A percentile compares a stretch with the other conserved stretches of the same genome.
Evolutionary conservation across 2,888 invertebrate genomes (phyloP).

Genomic region (Odontomyia ornata): DNA sequence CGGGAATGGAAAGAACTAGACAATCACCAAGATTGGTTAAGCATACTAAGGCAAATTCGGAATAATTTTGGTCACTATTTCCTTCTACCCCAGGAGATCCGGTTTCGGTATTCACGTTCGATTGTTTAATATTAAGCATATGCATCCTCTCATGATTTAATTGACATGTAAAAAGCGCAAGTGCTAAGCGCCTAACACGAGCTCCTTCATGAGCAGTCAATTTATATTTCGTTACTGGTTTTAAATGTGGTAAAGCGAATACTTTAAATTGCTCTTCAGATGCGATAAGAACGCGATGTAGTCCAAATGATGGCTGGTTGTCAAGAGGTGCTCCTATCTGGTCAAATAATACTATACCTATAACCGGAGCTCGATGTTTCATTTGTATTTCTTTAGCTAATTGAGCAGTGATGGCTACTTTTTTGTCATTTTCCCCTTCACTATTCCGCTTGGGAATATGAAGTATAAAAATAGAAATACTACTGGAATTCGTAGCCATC

Average conservation of each 20-base stretch:
- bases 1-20: conserved; percentile 86
- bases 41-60: conserved; percentile 88
- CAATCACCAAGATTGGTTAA: conserved; percentile 95
- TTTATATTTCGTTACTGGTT: conserved; percentile 95
- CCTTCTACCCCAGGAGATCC: conserved; percentile 61
- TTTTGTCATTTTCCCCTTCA: conserved; percentile 50
- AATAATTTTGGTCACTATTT: conserved; percentile 67
- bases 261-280: conserved; percentile 99
- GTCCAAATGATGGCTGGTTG: conserved; percentile 76
- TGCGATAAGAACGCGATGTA: conserved; percentile 92
- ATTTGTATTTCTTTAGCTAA: conserved; percentile 96
- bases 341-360: conserved; percentile 90
- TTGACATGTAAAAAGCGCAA: conserved; percentile 80
- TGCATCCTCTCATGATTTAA: conserved; percentile 58
- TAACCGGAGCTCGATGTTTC: conserved; percentile 96
- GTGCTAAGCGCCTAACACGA: conserved; percentile 86
- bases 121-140: conserved; percentile 57
- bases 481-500: conserved; percentile 97
- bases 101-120: conserved; percentile 22
- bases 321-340: conserved; percentile 69
- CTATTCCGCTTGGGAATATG: conserved; percentile 73
- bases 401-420: conserved; percentile 72
- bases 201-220: conserved; percentile 95
- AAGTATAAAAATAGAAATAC: conserved; percentile 91
- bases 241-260: conserved; percentile 92